Conservation (phyloP, 2,888 invertebrate species). For the Oscheius onirici region DNA sequence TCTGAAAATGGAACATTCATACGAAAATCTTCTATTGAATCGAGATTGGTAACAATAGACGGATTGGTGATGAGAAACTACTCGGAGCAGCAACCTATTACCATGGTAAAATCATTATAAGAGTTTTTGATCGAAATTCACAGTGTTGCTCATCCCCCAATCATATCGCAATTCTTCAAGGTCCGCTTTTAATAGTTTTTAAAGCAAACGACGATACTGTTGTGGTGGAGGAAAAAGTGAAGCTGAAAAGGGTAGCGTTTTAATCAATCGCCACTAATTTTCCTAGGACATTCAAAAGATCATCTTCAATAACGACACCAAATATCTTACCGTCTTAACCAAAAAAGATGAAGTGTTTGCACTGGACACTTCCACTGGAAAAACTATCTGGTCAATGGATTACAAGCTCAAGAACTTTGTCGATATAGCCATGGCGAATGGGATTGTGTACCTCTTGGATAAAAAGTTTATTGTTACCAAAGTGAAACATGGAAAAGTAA, state of each 20-base stretch:
- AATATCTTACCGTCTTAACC: slow-evolving; percentile 46
- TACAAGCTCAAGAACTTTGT: slow-evolving; percentile 53
- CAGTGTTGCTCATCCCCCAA: slow-evolving; percentile 37
- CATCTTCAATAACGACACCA: slow-evolving; percentile 46
- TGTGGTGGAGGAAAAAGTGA: slow-evolving; percentile 38
- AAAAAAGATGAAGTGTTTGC: slow-evolving; percentile 46
- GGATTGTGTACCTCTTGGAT: slow-evolving; percentile 40
- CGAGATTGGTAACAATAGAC: slow-evolving; percentile 39
- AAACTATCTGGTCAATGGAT: slow-evolving; percentile 49
- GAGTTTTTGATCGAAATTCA: too few relatives aligned
- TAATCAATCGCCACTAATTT: not conserved
- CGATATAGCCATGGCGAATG: slow-evolving; percentile 39
- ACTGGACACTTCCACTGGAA: slow-evolving; percentile 37
- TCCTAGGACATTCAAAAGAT: slow-evolving; percentile 46
- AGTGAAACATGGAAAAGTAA: slow-evolving; percentile 49
- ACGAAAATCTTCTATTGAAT: slow-evolving; percentile 34
- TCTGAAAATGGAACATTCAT: slow-evolving; percentile 18
- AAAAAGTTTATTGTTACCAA: slow-evolving; percentile 46
- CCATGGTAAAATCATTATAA: slow-evolving; percentile 25
- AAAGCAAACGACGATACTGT: slow-evolving; percentile 37
- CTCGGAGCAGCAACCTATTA: slow-evolving; percentile 34
- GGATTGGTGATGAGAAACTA: slow-evolving; percentile 36
- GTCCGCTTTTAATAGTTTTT: slow-evolving; percentile 43
- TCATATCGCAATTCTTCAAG: slow-evolving; percentile 41
- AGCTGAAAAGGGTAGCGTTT: slow-evolving; percentile 31